Conservation (phyloP, 1,140 invertebrate species). For the Meloidogyne chitwoodi region DNA sequence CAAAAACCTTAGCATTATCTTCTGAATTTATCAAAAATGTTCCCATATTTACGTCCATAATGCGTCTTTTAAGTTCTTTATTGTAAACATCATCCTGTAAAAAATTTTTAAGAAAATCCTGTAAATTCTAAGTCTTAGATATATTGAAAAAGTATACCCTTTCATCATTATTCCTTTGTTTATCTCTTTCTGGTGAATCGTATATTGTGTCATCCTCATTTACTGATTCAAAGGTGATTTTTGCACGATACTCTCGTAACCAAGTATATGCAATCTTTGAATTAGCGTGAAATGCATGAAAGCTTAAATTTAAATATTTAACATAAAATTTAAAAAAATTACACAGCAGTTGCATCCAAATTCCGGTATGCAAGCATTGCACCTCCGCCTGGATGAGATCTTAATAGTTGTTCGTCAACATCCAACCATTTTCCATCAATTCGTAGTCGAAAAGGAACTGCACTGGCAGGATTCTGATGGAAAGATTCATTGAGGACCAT, state of each 20-base stretch:
- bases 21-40: neutral
- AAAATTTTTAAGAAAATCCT: too few relatives aligned
- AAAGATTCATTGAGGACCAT: conserved; percentile 44
- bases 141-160: neutral
- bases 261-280: conserved; percentile 53
- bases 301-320: conserved; percentile 25
- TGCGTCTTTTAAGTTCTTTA: neutral
- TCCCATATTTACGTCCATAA: neutral
- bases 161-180: neutral
- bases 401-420: conserved; percentile 47
- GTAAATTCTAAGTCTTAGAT: neutral
- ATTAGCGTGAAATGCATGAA: conserved; percentile 56
- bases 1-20: neutral
- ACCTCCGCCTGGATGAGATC: conserved; percentile 52
- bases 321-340: neutral
- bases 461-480: conserved; percentile 15
- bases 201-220: conserved; percentile 19
- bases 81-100: conserved; percentile 23
- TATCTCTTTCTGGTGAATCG: neutral
- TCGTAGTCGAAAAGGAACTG: conserved; percentile 45
- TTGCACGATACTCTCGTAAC: conserved; percentile 45
- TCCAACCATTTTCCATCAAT: conserved; percentile 56
- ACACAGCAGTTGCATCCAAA: conserved; percentile 53
- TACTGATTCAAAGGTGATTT: conserved; percentile 22
- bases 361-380: conserved; percentile 55